These are phyloP conservation scores for Leptinotarsa lineolata DNA, from an alignment of 1,140 invertebrate genomes.

Conservation along the genomic window DNA sequence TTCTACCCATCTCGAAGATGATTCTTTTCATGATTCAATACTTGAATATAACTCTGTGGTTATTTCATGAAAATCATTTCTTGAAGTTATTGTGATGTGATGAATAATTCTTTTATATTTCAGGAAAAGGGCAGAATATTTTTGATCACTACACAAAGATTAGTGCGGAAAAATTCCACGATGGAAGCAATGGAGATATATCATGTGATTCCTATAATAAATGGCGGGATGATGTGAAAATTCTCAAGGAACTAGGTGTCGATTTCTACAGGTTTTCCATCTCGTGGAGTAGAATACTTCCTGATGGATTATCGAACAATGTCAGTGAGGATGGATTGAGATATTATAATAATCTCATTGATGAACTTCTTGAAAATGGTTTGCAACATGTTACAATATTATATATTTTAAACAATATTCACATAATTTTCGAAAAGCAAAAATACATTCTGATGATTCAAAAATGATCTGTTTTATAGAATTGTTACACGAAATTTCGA, in stretches of 20 bases:
- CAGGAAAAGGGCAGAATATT: conserved; percentile 59
- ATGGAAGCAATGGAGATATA: conserved; percentile 61
- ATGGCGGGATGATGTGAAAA: conserved; percentile 61
- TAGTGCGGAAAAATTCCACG: conserved; percentile 58
- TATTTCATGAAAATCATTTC: too few relatives aligned
- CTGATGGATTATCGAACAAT: conserved; percentile 51
- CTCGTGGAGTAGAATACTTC: conserved; percentile 61
- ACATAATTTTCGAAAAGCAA: too few relatives aligned
- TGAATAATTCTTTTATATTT: conserved; percentile 10
- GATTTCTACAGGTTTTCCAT: conserved; percentile 64
- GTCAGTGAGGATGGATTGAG: conserved; percentile 65
- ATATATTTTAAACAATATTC: too few relatives aligned
- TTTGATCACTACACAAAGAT: conserved; percentile 65
- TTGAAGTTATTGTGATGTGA: too few relatives aligned
- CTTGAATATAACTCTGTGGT: too few relatives aligned
- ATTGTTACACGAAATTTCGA: too few relatives aligned
- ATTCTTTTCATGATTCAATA: too few relatives aligned
- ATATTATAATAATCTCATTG: conserved; percentile 69
- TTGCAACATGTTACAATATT: conserved; percentile 51
- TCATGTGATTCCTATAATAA: conserved; percentile 65
- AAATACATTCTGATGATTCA: too few relatives aligned
- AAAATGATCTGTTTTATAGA: too few relatives aligned
- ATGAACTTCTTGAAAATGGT: conserved; percentile 61
- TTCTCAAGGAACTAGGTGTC: conserved; percentile 58
- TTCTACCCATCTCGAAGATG: too few relatives aligned